Base-by-base conservation (phyloP, 2,113 vertebrate genomes). In the Aphyosemion australe region DNA sequence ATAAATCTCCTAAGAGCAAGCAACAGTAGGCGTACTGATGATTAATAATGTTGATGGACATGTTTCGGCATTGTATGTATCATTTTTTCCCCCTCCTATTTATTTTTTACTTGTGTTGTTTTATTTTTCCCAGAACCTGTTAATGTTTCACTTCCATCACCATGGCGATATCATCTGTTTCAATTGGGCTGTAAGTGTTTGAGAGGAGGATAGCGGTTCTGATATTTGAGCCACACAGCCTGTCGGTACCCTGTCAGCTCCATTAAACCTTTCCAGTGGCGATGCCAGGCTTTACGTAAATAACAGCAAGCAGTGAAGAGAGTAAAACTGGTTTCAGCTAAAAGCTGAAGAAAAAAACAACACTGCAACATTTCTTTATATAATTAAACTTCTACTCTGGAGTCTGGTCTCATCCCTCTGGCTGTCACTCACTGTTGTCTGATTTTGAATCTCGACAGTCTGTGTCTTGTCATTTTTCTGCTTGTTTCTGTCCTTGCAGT, bases 11-110 rank as follows among this genome's bases (percentile, higher is more conserved):
- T 74, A 45, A 73, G 74, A 81, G 69, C 59, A 72, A 41, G 66
- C 63, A 82, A 46, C 64, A 70, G 82, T 78, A 46, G 72, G 72
- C 50, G 60, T 73, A 47, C 66, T 74, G 74, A 76, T 77, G 74
- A 88, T 84, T 82, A 83, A 85, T 87, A 79, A 75, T 67, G 48
- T 60, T 82, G 80, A 85, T 83, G 65, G 79, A 81, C 83, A 57
- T 59, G 57, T 74, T 61, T 41, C 11, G 39, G 8, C 54, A 64
- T 69, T 74, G 80, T 76, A 15, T 58, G 31, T 18, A 15, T 68
- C 34, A 50, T 52, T 18, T 51, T 68, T 45, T 54, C 5, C 26
- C 5, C 48, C 9, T 18, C 1, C 8, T 13, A 13, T 16, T 39
- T 56, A 19, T 13, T 49, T 47, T 74, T 56, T 54, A 26, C 26